A percentile compares a stretch with the other conserved stretches of the same genome.
These are phyloP conservation scores for Peromyscus leucopus DNA, from an alignment of 2,113 vertebrate genomes.

Conservation along the genomic window DNA sequence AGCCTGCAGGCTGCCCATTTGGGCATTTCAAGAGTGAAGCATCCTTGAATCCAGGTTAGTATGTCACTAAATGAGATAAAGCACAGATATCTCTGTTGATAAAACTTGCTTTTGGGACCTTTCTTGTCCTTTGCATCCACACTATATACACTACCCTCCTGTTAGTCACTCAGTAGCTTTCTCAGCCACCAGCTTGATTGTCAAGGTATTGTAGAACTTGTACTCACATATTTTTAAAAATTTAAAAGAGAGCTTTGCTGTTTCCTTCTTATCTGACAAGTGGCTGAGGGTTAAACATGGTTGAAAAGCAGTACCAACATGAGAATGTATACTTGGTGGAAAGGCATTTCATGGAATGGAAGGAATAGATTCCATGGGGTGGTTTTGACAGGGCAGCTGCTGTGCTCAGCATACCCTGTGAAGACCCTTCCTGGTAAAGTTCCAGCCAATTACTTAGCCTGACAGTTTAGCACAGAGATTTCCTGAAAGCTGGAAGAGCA, in stretches of 20 bases:
- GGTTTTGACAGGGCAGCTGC: not conserved
- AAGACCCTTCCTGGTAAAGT: not conserved
- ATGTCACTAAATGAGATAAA: slow-evolving; percentile 37
- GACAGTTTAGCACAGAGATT: not conserved
- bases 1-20: not conserved
- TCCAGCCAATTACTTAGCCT: not conserved
- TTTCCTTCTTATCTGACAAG: not conserved
- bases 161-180: not conserved
- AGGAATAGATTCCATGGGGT: not conserved
- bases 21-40: not conserved
- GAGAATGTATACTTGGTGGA: not conserved
- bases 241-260: not conserved
- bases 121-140: not conserved
- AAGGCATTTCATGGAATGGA: not conserved
- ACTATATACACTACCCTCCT: not conserved
- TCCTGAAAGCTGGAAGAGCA: not conserved
- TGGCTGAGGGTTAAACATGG: not conserved
- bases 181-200: not conserved
- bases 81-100: slow-evolving; percentile 1
- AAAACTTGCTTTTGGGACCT: not conserved
- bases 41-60: slow-evolving; percentile 56
- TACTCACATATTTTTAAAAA: not conserved
- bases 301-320: not conserved
- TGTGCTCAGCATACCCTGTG: not conserved
- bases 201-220: not conserved